Evolutionary conservation across 2,113 vertebrate genomes (phyloP).

Genomic region (Microtus oregoni): DNA sequence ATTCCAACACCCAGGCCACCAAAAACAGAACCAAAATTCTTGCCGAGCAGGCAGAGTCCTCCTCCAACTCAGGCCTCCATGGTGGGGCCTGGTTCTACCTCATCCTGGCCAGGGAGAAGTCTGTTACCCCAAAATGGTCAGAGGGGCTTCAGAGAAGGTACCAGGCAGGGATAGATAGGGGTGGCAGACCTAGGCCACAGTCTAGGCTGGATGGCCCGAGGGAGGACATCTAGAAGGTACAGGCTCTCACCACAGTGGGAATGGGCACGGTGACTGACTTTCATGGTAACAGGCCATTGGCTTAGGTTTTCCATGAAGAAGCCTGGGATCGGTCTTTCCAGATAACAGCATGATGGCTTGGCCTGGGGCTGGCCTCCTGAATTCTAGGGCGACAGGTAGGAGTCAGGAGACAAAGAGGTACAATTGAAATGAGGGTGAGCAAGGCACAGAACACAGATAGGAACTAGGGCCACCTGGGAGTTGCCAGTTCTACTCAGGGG

Average conservation of each 20-base stretch:
- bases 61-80: neutral
- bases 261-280: neutral
- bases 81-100: neutral
- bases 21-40: neutral
- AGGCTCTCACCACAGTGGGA: neutral
- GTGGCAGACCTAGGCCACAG: too few species aligned
- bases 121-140: neutral
- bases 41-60: neutral
- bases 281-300: too few species aligned
- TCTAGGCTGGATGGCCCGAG: neutral
- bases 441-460: neutral
- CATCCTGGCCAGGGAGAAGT: neutral
- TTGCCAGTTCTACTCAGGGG: too few species aligned
- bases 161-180: fast-evolving
- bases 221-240: neutral
- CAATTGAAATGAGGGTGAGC: neutral
- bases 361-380: neutral
- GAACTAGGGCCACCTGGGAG: neutral
- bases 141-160: neutral
- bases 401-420: neutral
- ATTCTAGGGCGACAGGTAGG: neutral
- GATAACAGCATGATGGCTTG: neutral
- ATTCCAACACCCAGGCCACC: neutral
- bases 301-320: slow-evolving; percentile 23
- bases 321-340: neutral